Evolutionary conservation across 2,113 vertebrate genomes (phyloP).

Genomic region (Leptobrachium leishanense): DNA sequence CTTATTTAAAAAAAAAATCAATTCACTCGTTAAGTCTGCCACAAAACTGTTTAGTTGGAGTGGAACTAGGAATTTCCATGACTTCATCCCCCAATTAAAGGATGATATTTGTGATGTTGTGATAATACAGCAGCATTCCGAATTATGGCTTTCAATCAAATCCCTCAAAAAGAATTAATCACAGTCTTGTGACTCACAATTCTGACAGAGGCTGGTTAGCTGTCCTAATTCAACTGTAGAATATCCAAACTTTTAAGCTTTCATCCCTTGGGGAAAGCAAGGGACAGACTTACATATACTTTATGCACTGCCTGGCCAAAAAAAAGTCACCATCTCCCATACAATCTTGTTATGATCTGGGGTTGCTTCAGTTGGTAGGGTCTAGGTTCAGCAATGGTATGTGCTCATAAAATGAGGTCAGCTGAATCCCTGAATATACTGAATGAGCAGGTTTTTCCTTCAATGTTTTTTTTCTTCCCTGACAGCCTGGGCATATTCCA

Average conservation of each 20-base stretch:
- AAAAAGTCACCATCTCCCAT: no score
- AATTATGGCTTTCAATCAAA: slow-evolving; percentile 37
- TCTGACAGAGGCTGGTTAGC: slow-evolving; percentile 5
- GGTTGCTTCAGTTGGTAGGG: no score
- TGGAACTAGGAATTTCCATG: slow-evolving; percentile 35
- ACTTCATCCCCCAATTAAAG: slow-evolving; percentile 24
- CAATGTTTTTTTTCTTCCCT: no score
- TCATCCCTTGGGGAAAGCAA: background rate
- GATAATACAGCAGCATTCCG: slow-evolving; percentile 23
- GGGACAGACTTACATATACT: background rate
- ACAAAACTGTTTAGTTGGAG: slow-evolving; percentile 3
- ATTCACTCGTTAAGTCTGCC: slow-evolving; percentile 23
- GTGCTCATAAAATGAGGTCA: no score
- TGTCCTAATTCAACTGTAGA: background rate
- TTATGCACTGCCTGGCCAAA: no score
- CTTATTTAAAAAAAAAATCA: slow-evolving; percentile 11
- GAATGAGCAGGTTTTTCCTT: no score
- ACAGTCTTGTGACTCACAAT: slow-evolving; percentile 21
- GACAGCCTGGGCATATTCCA: no score
- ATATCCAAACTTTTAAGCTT: background rate
- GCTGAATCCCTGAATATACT: no score
- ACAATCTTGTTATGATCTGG: no score
- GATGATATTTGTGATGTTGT: slow-evolving; percentile 35
- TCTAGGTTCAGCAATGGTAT: no score
- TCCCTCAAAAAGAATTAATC: slow-evolving; percentile 28